A percentile compares a stretch with the other conserved stretches of the same genome.
phyloP scores from a whole-genome alignment of 2,888 invertebrate species.

The Marronus borbonicus region DNA sequence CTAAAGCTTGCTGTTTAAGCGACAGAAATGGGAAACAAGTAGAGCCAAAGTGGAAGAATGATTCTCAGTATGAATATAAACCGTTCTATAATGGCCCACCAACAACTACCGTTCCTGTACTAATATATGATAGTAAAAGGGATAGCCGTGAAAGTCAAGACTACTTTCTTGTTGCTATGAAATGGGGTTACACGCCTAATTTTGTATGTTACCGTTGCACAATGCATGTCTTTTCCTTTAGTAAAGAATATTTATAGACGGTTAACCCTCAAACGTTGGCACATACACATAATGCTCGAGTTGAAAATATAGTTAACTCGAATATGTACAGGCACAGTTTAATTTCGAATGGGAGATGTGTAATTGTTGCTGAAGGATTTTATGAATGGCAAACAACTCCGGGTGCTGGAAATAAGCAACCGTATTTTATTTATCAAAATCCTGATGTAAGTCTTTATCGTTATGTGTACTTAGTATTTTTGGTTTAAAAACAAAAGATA shows the following conservation, averaged over 20 bases:
- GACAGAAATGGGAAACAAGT: slow-evolving; percentile 51
- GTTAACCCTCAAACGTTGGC: slow-evolving; percentile 28
- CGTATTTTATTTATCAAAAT: slow-evolving; percentile 79
- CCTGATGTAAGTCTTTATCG: slow-evolving; percentile 27
- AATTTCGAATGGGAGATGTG: slow-evolving; percentile 81
- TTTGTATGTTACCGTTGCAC: slow-evolving; percentile 51
- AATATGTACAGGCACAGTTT: slow-evolving; percentile 76
- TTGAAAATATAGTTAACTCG: slow-evolving; percentile 56
- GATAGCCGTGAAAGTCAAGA: slow-evolving; percentile 21
- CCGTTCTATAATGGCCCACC: slow-evolving; percentile 59
- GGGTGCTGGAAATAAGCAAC: slow-evolving; percentile 77
- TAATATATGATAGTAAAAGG: slow-evolving; percentile 49
- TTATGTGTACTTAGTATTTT: not conserved
- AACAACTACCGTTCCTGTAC: slow-evolving; percentile 55
- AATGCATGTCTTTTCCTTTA: slow-evolving; percentile 24
- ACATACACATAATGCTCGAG: slow-evolving; percentile 56
- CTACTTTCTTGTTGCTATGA: slow-evolving; percentile 55
- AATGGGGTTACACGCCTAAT: slow-evolving; percentile 56
- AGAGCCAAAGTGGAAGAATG: slow-evolving; percentile 54
- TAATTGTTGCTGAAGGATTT: slow-evolving; percentile 86
- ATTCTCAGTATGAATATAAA: slow-evolving; percentile 51
- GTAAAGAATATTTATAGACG: slow-evolving; percentile 47
- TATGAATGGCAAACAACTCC: slow-evolving; percentile 86
- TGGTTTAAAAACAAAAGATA: too few relatives aligned
- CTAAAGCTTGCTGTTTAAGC: slow-evolving; percentile 51